These are phyloP conservation scores for Lateolabrax maculatus DNA, from an alignment of 2,797 vertebrate species.

Conservation along the genomic window DNA sequence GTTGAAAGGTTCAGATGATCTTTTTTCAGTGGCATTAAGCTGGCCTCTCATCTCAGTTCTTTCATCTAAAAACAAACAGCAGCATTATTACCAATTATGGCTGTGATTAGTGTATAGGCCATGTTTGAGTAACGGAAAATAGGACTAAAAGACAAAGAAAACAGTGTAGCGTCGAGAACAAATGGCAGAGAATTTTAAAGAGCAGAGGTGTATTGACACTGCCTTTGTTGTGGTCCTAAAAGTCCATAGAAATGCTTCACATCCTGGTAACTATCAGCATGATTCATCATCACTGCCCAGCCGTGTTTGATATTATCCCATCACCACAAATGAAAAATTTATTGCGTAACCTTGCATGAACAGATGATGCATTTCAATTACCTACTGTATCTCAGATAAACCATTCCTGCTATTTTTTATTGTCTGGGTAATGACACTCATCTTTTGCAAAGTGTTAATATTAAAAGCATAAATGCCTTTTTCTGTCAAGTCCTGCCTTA, in stretches of 20 bases:
- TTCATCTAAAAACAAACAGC: slow-evolving; percentile 74
- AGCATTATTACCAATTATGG: slow-evolving; percentile 58
- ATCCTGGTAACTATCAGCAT: slow-evolving; percentile 14
- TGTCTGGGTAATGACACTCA: slow-evolving; percentile 4
- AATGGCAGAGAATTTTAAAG: slow-evolving; percentile 7
- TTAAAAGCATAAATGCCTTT: background rate
- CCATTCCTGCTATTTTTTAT: background rate
- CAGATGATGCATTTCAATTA: slow-evolving; percentile 26
- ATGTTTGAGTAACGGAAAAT: slow-evolving; percentile 25
- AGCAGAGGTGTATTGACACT: background rate
- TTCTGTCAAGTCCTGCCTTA: background rate
- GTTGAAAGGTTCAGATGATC: slow-evolving; percentile 75
- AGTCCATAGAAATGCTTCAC: slow-evolving; percentile 23
- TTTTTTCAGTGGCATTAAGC: slow-evolving; percentile 69
- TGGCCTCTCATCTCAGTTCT: slow-evolving; percentile 67
- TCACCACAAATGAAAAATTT: slow-evolving; percentile 37
- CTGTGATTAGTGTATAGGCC: slow-evolving; percentile 46
- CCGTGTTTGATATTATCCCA: slow-evolving; percentile 46
- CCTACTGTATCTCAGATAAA: background rate
- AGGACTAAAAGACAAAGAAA: slow-evolving; percentile 10
- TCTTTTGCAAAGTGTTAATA: background rate
- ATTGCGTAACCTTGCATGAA: slow-evolving; percentile 23
- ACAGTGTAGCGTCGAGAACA: slow-evolving; percentile 11
- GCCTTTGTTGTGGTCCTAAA: slow-evolving; percentile 32
- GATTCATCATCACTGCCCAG: slow-evolving; percentile 34